Percentiles rank a stretch among this genome's conserved stretches.
Evolutionary conservation across 2,797 vertebrate genomes (phyloP).

Genomic region (Spea hammondii): DNA sequence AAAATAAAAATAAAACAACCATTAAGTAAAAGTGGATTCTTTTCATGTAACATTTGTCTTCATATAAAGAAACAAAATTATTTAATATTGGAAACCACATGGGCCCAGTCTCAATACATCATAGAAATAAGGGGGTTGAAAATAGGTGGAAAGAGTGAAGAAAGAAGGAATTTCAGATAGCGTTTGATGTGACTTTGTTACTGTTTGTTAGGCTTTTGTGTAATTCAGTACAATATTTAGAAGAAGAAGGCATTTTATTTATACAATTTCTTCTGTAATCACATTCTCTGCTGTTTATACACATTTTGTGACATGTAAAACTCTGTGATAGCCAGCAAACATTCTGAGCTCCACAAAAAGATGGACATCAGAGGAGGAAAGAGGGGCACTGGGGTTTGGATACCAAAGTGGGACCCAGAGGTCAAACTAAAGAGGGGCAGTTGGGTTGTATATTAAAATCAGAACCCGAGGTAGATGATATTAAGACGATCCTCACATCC

Average conservation of each 20-base stretch:
- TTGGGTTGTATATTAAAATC: no score
- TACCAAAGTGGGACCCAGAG: no score
- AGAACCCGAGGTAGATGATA: no score
- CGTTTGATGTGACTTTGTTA: not conserved
- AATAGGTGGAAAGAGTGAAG: not conserved
- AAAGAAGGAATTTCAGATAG: not conserved
- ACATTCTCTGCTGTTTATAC: not conserved
- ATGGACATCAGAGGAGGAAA: no score
- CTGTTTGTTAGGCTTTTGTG: no score
- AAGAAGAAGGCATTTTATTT: no score
- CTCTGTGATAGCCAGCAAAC: no score
- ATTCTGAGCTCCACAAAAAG: no score
- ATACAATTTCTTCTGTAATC: not conserved
- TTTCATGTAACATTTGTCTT: constrained; percentile 25
- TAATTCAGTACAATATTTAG: no score
- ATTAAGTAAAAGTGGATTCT: constrained; percentile 24
- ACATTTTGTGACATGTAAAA: not conserved
- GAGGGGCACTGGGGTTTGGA: no score
- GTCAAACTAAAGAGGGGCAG: no score
- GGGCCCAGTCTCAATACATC: not conserved
- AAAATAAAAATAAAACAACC: constrained; percentile 5
- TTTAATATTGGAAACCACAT: constrained; percentile 19
- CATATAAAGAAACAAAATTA: constrained; percentile 6
- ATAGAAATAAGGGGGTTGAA: not conserved
- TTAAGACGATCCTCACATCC: no score